A percentile compares a stretch with the other conserved stretches of the same genome.
Evolutionary conservation across 2,888 invertebrate genomes (phyloP).

Genomic region (Lasioglossum leucozonium): DNA sequence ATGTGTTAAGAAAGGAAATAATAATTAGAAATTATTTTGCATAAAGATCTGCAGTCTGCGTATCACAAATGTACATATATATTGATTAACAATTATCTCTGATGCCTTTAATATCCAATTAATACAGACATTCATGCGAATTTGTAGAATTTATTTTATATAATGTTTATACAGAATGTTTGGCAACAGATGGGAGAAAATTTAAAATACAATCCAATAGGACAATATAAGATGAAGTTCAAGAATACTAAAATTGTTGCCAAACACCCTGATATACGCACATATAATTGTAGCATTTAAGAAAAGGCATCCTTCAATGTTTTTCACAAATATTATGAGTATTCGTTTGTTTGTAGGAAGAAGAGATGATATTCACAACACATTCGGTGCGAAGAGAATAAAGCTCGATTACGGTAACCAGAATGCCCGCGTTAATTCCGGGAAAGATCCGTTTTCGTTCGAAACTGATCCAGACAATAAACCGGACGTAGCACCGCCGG

Average conservation of each 20-base stretch:
- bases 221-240: background rate
- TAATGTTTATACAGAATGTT: background rate
- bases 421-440: conserved; percentile 77
- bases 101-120: background rate
- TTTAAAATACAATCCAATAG: background rate
- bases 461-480: conserved; percentile 84
- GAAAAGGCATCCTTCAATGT: background rate
- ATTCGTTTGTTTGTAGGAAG: conserved; percentile 75
- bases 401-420: conserved; percentile 83
- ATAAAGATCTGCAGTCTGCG: background rate
- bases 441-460: conserved; percentile 83
- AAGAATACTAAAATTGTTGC: background rate
- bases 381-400: conserved; percentile 79
- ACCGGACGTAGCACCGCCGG: conserved; percentile 86
- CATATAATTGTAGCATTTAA: background rate
- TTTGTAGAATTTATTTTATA: background rate
- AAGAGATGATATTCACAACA: conserved; percentile 79
- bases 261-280: background rate
- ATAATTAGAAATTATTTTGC: background rate
- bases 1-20: background rate
- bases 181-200: background rate
- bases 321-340: background rate
- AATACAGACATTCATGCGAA: background rate
- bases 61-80: background rate
- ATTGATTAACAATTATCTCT: background rate